Evolutionary conservation across 2,888 invertebrate species (phyloP).

Genomic region (Sisyra nigra): DNA sequence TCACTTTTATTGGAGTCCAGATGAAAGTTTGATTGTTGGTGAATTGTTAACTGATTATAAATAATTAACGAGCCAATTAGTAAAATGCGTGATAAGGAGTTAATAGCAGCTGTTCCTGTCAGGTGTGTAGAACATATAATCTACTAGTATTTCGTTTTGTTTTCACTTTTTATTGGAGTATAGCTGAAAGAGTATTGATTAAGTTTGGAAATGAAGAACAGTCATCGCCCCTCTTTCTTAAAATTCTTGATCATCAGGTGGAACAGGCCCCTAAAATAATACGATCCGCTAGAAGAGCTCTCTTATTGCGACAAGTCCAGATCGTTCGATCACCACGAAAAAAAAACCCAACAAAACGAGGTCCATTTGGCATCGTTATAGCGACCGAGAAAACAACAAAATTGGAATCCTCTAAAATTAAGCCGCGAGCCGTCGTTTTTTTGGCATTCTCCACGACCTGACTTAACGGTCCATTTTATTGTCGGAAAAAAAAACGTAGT

Average conservation of each 20-base stretch:
- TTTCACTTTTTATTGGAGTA: neutral
- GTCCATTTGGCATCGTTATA: too few relatives aligned
- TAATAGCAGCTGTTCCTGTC: constrained; percentile 8
- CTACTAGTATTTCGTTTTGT: too few relatives aligned
- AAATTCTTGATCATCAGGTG: neutral
- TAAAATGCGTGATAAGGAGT: constrained; percentile 7
- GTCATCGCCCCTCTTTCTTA: neutral
- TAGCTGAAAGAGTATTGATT: neutral
- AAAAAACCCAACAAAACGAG: too few relatives aligned
- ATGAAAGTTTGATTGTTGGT: neutral
- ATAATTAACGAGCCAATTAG: neutral
- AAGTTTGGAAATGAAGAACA: neutral
- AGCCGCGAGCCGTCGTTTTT: too few relatives aligned
- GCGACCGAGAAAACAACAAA: too few relatives aligned
- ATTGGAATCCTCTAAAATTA: too few relatives aligned
- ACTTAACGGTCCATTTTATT: too few relatives aligned
- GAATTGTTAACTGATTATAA: neutral
- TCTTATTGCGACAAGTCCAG: neutral
- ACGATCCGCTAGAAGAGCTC: neutral
- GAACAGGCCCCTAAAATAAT: neutral
- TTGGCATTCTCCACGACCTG: too few relatives aligned
- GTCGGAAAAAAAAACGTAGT: too few relatives aligned
- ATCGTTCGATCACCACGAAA: too few relatives aligned
- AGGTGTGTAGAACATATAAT: too few relatives aligned
- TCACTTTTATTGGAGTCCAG: neutral